Evolutionary conservation across 2,113 vertebrate genomes (phyloP), one percentile per base, ranked within the genome.

Genomic region (Megaptera novaeangliae): DNA sequence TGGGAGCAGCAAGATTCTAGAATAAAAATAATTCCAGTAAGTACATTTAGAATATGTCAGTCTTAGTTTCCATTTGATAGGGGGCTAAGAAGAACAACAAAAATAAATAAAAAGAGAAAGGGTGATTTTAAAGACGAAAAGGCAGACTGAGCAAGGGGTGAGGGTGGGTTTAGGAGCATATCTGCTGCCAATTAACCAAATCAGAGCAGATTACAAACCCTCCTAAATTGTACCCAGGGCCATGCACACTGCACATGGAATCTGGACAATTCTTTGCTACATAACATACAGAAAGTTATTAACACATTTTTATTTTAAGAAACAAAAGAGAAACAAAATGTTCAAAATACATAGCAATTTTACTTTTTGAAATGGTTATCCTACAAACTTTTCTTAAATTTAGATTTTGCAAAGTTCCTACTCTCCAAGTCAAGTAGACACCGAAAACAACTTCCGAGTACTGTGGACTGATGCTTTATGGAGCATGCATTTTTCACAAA

Each of bases 281-380:
- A 36, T 57, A 96, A 87, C 49, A 80, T 84, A 84, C 2, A 64
- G 59, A 95, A 95, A 93, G 41, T 27, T 57, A 90, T 29, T 13
- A 94, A 94, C 11, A 55, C 25, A 91, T 55, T 92, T 95, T 87
- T 15, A 86, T 39, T 96, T 94, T 61, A 90, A 59, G 49, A 92
- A 63, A 57, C 63, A 95, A 85, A 94, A 77, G 12, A 81, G 49
- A 93, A 95, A 74, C 11, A 63, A 97, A 92, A 55, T 31, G 88
- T 41, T 90, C 52, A 94, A 49, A 46, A 44, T 68, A 75, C 13
- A 66, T 0, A 86, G 55, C 39, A 77, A 93, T 77, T 93, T 96
- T 66, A 88, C 74, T 64, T 94, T 97, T 66, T 83, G n/a, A 96
- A 88, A 96, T 74, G 78, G 71, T 39, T 66, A 89, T 39, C 44